Evolutionary conservation across 2,888 invertebrate genomes (phyloP).

Genomic region (Acanthoscelides obtectus): DNA sequence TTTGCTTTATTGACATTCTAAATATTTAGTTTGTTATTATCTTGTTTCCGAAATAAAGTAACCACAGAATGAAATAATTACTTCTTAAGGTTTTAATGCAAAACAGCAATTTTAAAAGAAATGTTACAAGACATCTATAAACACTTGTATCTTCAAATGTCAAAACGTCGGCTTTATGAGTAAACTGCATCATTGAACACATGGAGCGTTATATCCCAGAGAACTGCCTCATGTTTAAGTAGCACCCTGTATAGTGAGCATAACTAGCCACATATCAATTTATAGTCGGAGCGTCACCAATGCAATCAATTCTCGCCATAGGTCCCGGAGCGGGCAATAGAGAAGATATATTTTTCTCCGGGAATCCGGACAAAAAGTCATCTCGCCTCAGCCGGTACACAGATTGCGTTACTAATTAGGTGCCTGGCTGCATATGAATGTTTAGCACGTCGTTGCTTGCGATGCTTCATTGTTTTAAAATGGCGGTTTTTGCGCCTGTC

Average conservation of each 20-base stretch:
- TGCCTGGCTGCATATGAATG: slow-evolving; percentile 35
- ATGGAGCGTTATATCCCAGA: too few species aligned
- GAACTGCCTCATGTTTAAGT: too few species aligned
- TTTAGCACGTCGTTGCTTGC: slow-evolving; percentile 36
- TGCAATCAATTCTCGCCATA: not conserved
- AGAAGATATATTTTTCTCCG: slow-evolving; percentile 1
- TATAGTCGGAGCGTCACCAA: not conserved
- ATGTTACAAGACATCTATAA: too few species aligned
- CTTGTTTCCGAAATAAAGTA: too few species aligned
- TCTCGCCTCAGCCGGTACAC: slow-evolving; percentile 31
- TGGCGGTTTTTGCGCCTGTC: slow-evolving; percentile 25
- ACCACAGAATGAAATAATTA: too few species aligned
- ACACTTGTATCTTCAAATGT: too few species aligned
- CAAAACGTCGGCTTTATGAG: too few species aligned
- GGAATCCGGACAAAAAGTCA: slow-evolving; percentile 23
- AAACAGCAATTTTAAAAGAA: too few species aligned
- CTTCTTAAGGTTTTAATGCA: too few species aligned
- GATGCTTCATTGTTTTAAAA: slow-evolving; percentile 29
- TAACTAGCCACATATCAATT: not conserved
- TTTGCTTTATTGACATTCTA: too few species aligned
- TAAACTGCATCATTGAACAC: too few species aligned
- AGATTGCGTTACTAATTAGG: slow-evolving; percentile 37
- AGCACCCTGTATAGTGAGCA: not conserved
- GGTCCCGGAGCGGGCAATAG: not conserved
- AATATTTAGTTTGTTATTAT: too few species aligned